These are phyloP conservation scores for Diloba caeruleocephala DNA, from an alignment of 2,888 invertebrate genomes.

Conservation along the genomic window DNA sequence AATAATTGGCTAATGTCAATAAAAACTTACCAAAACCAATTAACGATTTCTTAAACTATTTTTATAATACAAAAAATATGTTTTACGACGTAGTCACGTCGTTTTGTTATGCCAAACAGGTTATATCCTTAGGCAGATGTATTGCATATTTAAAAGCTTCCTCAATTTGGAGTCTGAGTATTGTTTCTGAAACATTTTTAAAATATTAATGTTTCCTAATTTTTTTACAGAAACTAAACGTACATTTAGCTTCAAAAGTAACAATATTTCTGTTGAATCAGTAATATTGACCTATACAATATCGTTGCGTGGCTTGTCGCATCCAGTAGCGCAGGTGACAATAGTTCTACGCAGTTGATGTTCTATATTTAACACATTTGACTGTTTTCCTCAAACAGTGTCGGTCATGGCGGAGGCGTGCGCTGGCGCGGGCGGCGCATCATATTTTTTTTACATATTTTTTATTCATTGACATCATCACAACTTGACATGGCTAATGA, in stretches of 20 bases:
- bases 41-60: constrained; percentile 56
- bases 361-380: constrained; percentile 84
- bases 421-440: constrained; percentile 78
- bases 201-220: constrained; percentile 24
- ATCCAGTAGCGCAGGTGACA: constrained; percentile 57
- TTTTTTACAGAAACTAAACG: not conserved
- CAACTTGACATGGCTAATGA: constrained; percentile 81
- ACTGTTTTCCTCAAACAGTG: constrained; percentile 84
- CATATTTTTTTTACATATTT: constrained; percentile 74
- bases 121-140: constrained; percentile 49
- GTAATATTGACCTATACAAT: constrained; percentile 1
- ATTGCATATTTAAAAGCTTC: constrained; percentile 52
- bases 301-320: constrained; percentile 28
- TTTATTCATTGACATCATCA: constrained; percentile 80
- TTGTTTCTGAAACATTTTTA: constrained; percentile 33
- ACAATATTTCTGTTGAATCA: not conserved
- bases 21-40: constrained; percentile 62
- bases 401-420: constrained; percentile 69
- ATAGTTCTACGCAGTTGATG: constrained; percentile 52
- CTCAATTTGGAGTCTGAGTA: constrained; percentile 43
- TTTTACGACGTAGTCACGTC: constrained; percentile 59
- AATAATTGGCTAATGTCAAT: constrained; percentile 61
- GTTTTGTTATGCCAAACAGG: constrained; percentile 54
- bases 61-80: constrained; percentile 54
- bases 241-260: not conserved